Evolutionary conservation across 2,113 vertebrate species (phyloP), one percentile per base, ranked within the genome.

Genomic region (Loxodonta africana): DNA sequence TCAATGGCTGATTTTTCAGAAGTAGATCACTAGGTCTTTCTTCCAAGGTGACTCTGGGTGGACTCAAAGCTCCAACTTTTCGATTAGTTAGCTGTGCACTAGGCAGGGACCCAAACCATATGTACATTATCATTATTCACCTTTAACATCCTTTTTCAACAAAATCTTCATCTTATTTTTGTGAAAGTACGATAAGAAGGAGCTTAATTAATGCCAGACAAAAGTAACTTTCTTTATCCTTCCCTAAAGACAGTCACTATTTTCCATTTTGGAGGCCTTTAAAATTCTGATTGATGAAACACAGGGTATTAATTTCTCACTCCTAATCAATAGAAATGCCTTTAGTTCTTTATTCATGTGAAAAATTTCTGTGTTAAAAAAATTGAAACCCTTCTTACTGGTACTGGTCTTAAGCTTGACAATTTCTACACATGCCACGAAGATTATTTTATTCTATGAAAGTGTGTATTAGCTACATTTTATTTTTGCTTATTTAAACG

Each of bases 231-330:
- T 85, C 76, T 76, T 78, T 65, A 67, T 17, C 33, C n/a, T 91
- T 93, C 21, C 10, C 48, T 28, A 95, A 77, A 63, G 17, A 46
- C 14, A 83, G 30, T 69, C 25, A 74, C 14, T 15, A 53, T 53
- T 74, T 53, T 78, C 62, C 46, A 63, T 80, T 95, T 78, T 57
- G 11, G 5, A 95, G 18, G 69, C 14, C 25, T 84, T 88, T 41
- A 95, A 94, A 88, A 12, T 78, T 82, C 86, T 91, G 21, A 84
- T 6, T 87, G n/a, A 88, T 85, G 1, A 73, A 77, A 93, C 12
- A 48, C 2, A 82, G 65, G 81, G 5, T 74, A 60, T 60, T 88
- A 78, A 85, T 78, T 85, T 78, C n/a, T 93, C 17, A 85, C 11
- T 14, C 44, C 33, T 65, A 91, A 67, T 85, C 4, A 67, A 91